A percentile compares a stretch with the other conserved stretches of the same genome.
Evolutionary conservation across 1,140 invertebrate species (phyloP).

Genomic region (Drosophila equinoxialis): DNA sequence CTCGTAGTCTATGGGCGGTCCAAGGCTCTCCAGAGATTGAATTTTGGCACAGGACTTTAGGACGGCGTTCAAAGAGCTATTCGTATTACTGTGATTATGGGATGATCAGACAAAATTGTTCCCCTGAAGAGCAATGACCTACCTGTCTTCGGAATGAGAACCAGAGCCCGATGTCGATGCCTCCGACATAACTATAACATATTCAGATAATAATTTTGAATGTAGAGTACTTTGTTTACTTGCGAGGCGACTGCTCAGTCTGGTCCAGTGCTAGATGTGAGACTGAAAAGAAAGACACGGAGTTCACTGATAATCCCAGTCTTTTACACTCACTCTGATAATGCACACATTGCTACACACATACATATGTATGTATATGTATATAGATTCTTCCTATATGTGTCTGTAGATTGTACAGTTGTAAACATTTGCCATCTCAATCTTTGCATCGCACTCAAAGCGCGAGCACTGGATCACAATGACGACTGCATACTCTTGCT

Average conservation of each 20-base stretch:
- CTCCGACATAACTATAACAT: slow-evolving; percentile 57
- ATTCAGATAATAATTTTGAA: slow-evolving; percentile 6
- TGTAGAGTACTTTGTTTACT: not conserved
- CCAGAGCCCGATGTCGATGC: slow-evolving; percentile 59
- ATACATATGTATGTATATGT: slow-evolving; percentile 8
- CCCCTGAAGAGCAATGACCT: not conserved
- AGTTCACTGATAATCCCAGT: slow-evolving; percentile 33
- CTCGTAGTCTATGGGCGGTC: slow-evolving; percentile 43
- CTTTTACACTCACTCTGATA: slow-evolving; percentile 26
- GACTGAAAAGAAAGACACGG: slow-evolving; percentile 40
- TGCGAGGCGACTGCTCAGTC: not conserved
- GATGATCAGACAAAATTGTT: too few relatives aligned
- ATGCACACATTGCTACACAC: slow-evolving; percentile 7
- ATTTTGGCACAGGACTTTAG: slow-evolving; percentile 68
- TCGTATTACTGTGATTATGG: slow-evolving; percentile 13
- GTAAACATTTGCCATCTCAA: slow-evolving; percentile 16
- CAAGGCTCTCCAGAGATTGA: slow-evolving; percentile 69
- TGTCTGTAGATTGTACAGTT: slow-evolving; percentile 21
- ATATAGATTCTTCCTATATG: slow-evolving; percentile 10
- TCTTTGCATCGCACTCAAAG: slow-evolving; percentile 8
- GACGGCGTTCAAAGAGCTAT: slow-evolving; percentile 60
- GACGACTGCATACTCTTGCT: not conserved
- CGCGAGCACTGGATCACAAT: not conserved
- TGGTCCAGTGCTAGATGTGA: slow-evolving; percentile 35
- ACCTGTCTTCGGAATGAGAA: slow-evolving; percentile 73